Evolutionary conservation across 1,140 invertebrate genomes (phyloP).

Genomic region (Caenorhabditis elegans): DNA sequence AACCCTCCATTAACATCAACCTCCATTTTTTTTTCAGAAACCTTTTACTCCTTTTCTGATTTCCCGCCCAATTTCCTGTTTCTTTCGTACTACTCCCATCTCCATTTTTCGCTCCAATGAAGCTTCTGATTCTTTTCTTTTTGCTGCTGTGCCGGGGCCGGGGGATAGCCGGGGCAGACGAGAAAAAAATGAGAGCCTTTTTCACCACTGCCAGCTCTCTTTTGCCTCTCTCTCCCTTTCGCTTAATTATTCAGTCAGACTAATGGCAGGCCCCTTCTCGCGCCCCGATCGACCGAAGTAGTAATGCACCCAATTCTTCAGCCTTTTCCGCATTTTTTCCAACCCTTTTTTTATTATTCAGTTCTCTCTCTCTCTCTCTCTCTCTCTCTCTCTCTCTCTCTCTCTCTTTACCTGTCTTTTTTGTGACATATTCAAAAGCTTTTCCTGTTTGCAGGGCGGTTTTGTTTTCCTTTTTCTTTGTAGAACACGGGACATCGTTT

Average conservation of each 20-base stretch:
- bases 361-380: neutral
- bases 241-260: constrained; percentile 29
- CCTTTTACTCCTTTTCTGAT: neutral
- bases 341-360: neutral
- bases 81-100: neutral
- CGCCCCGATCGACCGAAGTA: neutral
- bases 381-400: neutral
- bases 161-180: too few species aligned
- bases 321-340: neutral
- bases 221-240: neutral
- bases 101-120: constrained; percentile 27
- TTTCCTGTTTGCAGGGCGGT: too few species aligned
- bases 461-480: too few species aligned
- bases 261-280: neutral
- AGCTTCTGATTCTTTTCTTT: neutral
- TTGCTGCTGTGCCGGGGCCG: neutral
- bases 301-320: constrained; percentile 29
- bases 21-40: too few species aligned
- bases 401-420: too few species aligned
- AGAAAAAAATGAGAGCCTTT: too few species aligned
- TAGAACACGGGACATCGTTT: too few species aligned
- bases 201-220: too few species aligned
- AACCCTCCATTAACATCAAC: too few species aligned
- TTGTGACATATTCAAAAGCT: too few species aligned
- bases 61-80: neutral